Percentiles rank a stretch among this genome's conserved stretches.
Evolutionary conservation across 1,140 invertebrate genomes (phyloP).

Genomic region (Stegodyphus mimosarum): DNA sequence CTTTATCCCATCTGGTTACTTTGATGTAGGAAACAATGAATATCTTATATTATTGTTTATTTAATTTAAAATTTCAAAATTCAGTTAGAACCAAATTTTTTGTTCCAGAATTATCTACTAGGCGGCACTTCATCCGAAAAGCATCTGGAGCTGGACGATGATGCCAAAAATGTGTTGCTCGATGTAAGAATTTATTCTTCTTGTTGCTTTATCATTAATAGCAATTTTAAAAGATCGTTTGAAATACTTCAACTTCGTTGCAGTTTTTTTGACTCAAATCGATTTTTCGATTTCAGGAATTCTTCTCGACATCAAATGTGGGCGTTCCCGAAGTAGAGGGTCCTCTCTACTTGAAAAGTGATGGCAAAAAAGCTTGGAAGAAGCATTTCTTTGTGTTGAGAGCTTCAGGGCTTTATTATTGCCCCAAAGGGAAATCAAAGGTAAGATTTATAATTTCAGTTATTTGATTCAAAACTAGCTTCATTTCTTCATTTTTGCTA

Average conservation of each 20-base stretch:
- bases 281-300: constrained; percentile 71
- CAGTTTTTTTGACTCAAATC: not conserved
- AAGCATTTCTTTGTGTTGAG: constrained; percentile 92
- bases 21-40: not conserved
- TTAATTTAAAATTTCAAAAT: not conserved
- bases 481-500: no score
- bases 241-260: not conserved
- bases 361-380: constrained; percentile 98
- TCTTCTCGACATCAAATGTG: constrained; percentile 71
- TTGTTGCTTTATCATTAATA: no score
- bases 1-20: not conserved
- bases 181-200: constrained; percentile 66
- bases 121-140: constrained; percentile 70
- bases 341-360: constrained; percentile 91
- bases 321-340: constrained; percentile 89
- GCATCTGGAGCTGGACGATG: constrained; percentile 74
- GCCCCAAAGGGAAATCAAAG: constrained; percentile 87
- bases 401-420: constrained; percentile 94
- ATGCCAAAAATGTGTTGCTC: constrained; percentile 76
- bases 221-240: not conserved
- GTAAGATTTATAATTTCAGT: constrained; percentile 45
- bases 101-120: constrained; percentile 61
- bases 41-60: not conserved
- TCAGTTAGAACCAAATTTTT: not conserved
- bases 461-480: no score